Evolutionary conservation across 2,888 invertebrate species (phyloP), one percentile per base, ranked within the genome.

Genomic region (Caradrina kadenii): DNA sequence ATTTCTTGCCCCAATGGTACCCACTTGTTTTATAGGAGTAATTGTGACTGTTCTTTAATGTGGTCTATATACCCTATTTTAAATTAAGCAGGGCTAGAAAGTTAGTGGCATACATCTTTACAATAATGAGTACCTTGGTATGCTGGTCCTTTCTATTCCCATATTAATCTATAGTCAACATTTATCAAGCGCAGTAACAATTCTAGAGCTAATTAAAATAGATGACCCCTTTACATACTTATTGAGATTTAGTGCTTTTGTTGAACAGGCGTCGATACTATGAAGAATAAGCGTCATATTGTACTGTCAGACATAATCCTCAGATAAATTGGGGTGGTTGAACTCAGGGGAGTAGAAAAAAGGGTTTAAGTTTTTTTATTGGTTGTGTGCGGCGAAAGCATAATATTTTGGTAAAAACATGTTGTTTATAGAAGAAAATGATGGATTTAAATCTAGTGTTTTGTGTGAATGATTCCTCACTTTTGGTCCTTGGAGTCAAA

Each of bases 161-260:
- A 48, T 53, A 1, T 11, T 0, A 21, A 10, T 78, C 84, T 84
- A 63, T 65, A 52, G 54, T 2, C 8, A 35, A 63, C 79, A 84
- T 84, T 76, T 60, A 84, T 84, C 82, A 84, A 84, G 63, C 68
- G 65, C 65, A 54, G 59, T 75, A 84, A 84, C 83, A 84, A 84
- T 91, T 86, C 88, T 83, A 86, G 80, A 84, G 83, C 92, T 95
- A 95, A 95, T 95, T 95, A 95, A 94, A 95, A 95, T 93, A 93
- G 93, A 94, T 93, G 93, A 89, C 88, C 92, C 90, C 91, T 93
- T 94, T 93, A 92, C 92, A 92, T 92, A 92, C 88, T 90, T 89
- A 92, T 89, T 89, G 88, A 90, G 92, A 92, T 93, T 94, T 92
- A 92, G 85, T 88, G 83, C 81, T 35, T 66, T 75, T 76, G 59